Percentiles rank a stretch among this genome's conserved stretches.
phyloP scores from a whole-genome alignment of 2,113 vertebrate genomes.

The Strigops habroptila region DNA sequence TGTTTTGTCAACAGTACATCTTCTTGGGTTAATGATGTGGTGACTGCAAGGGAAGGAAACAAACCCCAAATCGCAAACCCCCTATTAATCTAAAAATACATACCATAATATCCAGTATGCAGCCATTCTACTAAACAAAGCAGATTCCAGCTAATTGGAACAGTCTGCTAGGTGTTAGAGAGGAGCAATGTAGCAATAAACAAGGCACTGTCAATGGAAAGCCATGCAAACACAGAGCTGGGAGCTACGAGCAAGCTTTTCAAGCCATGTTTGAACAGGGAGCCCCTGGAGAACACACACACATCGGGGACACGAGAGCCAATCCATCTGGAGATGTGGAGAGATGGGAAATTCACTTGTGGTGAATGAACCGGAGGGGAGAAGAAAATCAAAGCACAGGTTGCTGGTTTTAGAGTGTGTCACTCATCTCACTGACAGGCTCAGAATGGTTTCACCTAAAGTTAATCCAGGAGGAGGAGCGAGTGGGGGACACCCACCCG shows the following conservation, averaged over 20 bases:
- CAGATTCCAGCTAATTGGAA: background rate
- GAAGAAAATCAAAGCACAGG: background rate
- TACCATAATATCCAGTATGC: slow-evolving; percentile 7
- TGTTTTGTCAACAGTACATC: slow-evolving; percentile 41
- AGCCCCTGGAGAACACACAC: background rate
- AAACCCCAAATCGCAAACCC: background rate
- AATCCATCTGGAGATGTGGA: background rate
- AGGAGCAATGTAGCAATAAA: background rate
- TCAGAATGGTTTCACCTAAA: background rate
- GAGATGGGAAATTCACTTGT: background rate
- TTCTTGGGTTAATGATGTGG: slow-evolving; percentile 1
- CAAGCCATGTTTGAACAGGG: background rate
- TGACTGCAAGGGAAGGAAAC: background rate
- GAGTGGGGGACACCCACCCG: background rate
- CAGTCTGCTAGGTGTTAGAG: background rate
- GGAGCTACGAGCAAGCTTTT: slow-evolving; percentile 10
- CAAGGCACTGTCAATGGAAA: background rate
- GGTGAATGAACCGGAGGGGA: background rate
- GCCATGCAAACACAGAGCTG: slow-evolving; percentile 59
- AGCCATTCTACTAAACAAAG: background rate
- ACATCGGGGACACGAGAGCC: background rate
- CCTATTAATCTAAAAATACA: background rate
- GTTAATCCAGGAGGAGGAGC: background rate
- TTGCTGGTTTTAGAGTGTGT: accelerated
- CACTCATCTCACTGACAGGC: background rate